Conservation (phyloP, 2,888 invertebrate genomes). For the Drosophila longiperda region DNA sequence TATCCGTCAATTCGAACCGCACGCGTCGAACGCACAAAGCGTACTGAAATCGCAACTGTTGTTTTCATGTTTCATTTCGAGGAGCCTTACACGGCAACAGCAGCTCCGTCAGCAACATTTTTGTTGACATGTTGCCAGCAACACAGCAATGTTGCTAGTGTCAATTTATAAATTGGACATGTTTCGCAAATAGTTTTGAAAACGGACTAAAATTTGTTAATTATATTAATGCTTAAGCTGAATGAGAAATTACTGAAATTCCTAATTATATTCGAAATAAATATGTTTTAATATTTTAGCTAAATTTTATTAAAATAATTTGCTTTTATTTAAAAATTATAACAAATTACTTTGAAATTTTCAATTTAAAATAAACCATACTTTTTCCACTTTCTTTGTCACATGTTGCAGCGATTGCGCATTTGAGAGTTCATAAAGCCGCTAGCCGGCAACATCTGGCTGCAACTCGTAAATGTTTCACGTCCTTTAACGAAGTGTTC, state of each 20-base stretch:
- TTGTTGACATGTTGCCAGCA: slow-evolving; percentile 50
- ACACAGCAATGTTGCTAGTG: slow-evolving; percentile 37
- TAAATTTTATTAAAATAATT: background rate
- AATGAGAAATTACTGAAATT: background rate
- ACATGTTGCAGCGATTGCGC: slow-evolving; percentile 75
- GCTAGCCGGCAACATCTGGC: slow-evolving; percentile 14
- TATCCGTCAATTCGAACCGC: slow-evolving; percentile 70
- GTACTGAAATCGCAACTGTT: slow-evolving; percentile 76
- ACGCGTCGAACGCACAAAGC: slow-evolving; percentile 83
- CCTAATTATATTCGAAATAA: background rate
- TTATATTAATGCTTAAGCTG: background rate
- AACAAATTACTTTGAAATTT: background rate
- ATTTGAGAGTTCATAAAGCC: background rate
- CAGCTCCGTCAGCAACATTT: slow-evolving; percentile 30
- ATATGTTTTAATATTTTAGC: rapidly evolving
- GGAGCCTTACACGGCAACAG: slow-evolving; percentile 57
- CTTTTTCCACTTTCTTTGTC: background rate
- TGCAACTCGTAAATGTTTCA: slow-evolving; percentile 54
- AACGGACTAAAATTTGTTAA: background rate
- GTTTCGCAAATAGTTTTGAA: background rate
- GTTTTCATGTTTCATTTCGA: slow-evolving; percentile 43
- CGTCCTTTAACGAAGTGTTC: slow-evolving; percentile 51
- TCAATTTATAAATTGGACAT: background rate
- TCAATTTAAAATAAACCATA: background rate
- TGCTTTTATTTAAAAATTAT: background rate